Conservation (phyloP, 2,888 invertebrate species). For the Mesorhabditis belari region DNA sequence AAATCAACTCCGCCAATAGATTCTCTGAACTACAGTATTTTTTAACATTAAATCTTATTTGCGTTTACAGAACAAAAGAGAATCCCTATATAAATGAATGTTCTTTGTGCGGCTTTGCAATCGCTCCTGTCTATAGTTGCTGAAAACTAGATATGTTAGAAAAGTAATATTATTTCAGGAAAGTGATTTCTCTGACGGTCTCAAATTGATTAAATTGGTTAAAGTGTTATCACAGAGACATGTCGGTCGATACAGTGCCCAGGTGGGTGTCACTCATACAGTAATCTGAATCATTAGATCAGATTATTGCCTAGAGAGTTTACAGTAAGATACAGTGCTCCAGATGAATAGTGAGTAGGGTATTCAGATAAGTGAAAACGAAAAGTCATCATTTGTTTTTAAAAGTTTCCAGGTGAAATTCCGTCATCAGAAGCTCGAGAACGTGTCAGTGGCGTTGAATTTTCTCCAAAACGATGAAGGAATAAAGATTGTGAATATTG, state of each 20-base stretch:
- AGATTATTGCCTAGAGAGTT: neutral
- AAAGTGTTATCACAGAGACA: slow-evolving; percentile 76
- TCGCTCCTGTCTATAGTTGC: too few relatives aligned
- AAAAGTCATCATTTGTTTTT: neutral
- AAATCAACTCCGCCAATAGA: too few relatives aligned
- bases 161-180: slow-evolving; percentile 69
- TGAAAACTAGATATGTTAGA: too few relatives aligned
- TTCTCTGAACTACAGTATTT: too few relatives aligned
- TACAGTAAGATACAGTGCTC: neutral
- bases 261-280: too few relatives aligned
- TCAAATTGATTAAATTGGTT: slow-evolving; percentile 61
- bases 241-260: slow-evolving; percentile 74
- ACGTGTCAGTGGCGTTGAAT: slow-evolving; percentile 78
- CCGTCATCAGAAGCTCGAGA: slow-evolving; percentile 82
- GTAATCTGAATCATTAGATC: too few relatives aligned
- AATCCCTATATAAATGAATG: too few relatives aligned
- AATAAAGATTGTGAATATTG: slow-evolving; percentile 83
- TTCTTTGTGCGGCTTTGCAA: too few relatives aligned
- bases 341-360: too few relatives aligned
- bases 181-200: slow-evolving; percentile 76
- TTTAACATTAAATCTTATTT: too few relatives aligned
- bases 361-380: too few relatives aligned
- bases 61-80: too few relatives aligned
- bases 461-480: slow-evolving; percentile 76
- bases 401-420: slow-evolving; percentile 58